Percentiles rank a stretch among this genome's conserved stretches.
These are phyloP conservation scores for Epinephelus moara DNA, from an alignment of 2,113 vertebrate species.

Conservation along the genomic window DNA sequence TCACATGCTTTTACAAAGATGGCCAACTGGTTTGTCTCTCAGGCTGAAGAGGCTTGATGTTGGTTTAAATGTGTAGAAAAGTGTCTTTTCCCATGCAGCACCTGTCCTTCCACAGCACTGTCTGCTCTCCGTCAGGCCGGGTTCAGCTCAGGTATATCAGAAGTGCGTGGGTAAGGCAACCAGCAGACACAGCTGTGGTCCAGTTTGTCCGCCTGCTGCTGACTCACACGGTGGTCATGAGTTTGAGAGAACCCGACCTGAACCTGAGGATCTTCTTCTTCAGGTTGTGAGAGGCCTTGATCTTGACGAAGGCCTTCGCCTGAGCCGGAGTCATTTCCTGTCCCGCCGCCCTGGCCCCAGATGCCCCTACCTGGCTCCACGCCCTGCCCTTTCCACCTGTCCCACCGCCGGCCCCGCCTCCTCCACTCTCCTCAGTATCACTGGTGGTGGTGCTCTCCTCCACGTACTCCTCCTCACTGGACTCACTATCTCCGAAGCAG, in stretches of 20 bases:
- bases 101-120: neutral
- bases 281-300: constrained; percentile 96
- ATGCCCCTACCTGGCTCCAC: constrained; percentile 82
- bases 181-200: neutral
- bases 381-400: constrained; percentile 73
- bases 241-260: constrained; percentile 93
- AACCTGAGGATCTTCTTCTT: constrained; percentile 97
- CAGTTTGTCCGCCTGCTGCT: no score
- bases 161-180: constrained; percentile 16
- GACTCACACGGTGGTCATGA: constrained; percentile 96
- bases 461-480: constrained; percentile 89
- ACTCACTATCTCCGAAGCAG: constrained; percentile 96
- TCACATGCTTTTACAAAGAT: constrained; percentile 20
- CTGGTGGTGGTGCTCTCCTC: constrained; percentile 89
- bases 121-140: no score
- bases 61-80: constrained; percentile 14
- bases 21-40: constrained; percentile 10
- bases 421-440: constrained; percentile 90
- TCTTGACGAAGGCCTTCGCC: constrained; percentile 91
- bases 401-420: constrained; percentile 75
- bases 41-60: neutral
- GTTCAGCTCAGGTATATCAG: neutral
- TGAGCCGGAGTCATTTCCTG: constrained; percentile 84
- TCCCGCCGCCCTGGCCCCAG: constrained; percentile 57
- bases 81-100: neutral